Evolutionary conservation across 2,113 vertebrate species (phyloP).

Genomic region (Lagopus leucura): DNA sequence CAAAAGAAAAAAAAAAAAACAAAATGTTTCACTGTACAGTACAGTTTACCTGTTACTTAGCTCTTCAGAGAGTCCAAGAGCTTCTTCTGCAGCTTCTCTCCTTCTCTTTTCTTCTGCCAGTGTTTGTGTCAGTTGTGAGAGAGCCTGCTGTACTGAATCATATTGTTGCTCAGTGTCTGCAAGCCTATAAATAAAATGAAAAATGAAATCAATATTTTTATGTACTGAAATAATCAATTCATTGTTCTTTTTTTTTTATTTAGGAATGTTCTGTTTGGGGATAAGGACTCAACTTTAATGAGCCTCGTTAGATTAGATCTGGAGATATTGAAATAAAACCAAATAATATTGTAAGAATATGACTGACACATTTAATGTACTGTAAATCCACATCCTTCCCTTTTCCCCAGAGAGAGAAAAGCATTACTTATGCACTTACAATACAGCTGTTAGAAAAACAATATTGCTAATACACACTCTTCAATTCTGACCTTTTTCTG

Average conservation of each 20-base stretch:
- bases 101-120: constrained; percentile 82
- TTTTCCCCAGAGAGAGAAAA: not conserved
- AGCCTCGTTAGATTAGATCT: not conserved
- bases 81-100: constrained; percentile 85
- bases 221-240: not conserved
- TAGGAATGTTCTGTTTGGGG: not conserved
- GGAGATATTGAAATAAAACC: not conserved
- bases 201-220: not conserved
- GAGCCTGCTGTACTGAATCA: constrained; percentile 74
- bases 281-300: not conserved
- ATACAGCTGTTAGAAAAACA: constrained; percentile 18
- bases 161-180: constrained; percentile 80
- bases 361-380: not conserved
- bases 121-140: constrained; percentile 74
- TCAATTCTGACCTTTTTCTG: constrained; percentile 79
- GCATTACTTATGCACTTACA: not conserved
- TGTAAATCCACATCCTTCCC: not conserved
- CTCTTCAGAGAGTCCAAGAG: constrained; percentile 80
- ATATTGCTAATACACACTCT: not conserved
- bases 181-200: constrained; percentile 74
- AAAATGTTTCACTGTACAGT: not conserved
- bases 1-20: not conserved
- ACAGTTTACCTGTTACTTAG: constrained; percentile 72
- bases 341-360: not conserved
- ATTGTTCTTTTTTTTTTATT: not conserved